Evolutionary conservation across 2,797 vertebrate genomes (phyloP), one percentile per base, ranked within the genome.

Genomic region (Netta rufina): DNA sequence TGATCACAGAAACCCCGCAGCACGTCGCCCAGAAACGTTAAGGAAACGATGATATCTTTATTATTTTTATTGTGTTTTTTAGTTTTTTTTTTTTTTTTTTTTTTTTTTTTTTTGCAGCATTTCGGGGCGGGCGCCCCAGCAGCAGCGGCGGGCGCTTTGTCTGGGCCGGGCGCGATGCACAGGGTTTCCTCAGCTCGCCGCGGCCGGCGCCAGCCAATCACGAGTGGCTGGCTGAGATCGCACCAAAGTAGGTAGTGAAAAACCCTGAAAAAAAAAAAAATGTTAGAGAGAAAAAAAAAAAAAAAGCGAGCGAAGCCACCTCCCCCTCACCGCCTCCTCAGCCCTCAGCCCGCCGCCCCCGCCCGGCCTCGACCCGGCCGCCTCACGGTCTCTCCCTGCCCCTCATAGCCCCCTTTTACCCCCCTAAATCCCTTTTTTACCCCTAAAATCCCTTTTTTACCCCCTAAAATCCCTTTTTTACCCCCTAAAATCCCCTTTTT

Each of bases 181-280:
- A 76, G 83, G 60, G 65, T 39, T 80, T 87, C 87, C 93, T 18
- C 88, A 7, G n/a, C 80, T 30, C 28, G 3, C 85, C 18, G 89
- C 71, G 13, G 61, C n/a, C 65, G 38, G 61, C 21, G 72, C 3
- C 39, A 38, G 78, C 92, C 89, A 96, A 96, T 96, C 95, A 90
- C 77, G 56, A 87, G 67, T 60, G 91, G 67, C 87, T 39, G 84
- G 36, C 89, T 22, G 38, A 62, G 92, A 96, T 96, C 96, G 91
- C 95, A 96, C 96, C 93, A 96, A 96, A 96, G 93, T 95, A 96
- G 95, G 95, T 95, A 96, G 51, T 85, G 25, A 95, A 96, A 93
- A 91, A 82, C 62, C 47, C 47, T 47, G 47, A 47, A 47, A 47
- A 47, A 47, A 47, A 47, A 47, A 47, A 47, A 22, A 47, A 21